Percentiles rank a stretch among this genome's conserved stretches.
Conservation (phyloP, 2,113 vertebrate species). For the Panthera uncia region DNA sequence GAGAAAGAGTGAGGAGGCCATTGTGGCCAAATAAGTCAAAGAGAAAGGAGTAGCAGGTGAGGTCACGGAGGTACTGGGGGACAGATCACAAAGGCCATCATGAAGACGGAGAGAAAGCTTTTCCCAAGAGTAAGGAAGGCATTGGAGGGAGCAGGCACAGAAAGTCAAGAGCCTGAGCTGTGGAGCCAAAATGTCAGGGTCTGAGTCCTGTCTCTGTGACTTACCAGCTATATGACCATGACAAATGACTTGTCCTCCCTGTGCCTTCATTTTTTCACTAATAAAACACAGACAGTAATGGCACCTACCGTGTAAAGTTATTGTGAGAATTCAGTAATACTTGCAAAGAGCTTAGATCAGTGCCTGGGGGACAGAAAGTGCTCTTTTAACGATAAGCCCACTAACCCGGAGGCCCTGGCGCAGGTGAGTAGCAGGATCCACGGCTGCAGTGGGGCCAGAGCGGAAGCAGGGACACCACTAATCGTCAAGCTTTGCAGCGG, state of each 20-base stretch:
- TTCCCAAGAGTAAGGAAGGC: not conserved
- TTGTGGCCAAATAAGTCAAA: not conserved
- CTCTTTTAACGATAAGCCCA: not conserved
- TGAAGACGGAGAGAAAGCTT: not conserved
- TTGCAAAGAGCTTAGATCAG: not conserved
- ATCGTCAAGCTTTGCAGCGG: not conserved
- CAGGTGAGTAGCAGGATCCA: not conserved
- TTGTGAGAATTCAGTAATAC: not conserved
- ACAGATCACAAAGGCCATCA: not conserved
- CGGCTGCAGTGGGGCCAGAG: not conserved
- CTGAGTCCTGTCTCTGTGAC: not conserved
- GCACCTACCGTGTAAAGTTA: not conserved
- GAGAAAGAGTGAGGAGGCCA: not conserved
- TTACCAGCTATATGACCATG: not conserved
- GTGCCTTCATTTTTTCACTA: not conserved
- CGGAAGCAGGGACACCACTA: not conserved
- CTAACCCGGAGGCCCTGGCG: not conserved
- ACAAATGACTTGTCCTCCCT: not conserved
- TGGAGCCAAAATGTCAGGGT: not conserved
- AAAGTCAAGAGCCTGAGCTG: fast-evolving
- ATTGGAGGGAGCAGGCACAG: not conserved
- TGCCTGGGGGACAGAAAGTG: not conserved
- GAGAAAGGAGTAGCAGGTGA: not conserved
- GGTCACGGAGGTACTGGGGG: not conserved
- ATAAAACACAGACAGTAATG: not conserved